phyloP scores from a whole-genome alignment of 2,888 invertebrate species.

The Acrobasis suavella region DNA sequence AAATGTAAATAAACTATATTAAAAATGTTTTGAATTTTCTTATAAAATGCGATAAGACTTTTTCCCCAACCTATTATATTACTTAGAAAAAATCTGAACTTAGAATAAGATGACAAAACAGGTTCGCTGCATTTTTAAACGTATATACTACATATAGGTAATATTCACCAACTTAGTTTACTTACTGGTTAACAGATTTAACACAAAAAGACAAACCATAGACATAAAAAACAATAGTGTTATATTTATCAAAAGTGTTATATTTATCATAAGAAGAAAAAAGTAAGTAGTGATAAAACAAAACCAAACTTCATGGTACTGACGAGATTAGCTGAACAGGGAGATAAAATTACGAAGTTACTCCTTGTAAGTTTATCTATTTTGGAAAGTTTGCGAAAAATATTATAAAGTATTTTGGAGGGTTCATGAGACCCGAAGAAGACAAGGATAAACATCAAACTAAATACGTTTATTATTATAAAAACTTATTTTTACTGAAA shows the following conservation, averaged over 20 bases:
- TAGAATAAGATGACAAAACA: no score
- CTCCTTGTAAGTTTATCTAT: conserved; percentile 50
- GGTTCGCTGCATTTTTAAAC: no score
- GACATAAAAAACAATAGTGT: conserved; percentile 32
- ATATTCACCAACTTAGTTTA: no score
- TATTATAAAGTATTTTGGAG: conserved; percentile 54
- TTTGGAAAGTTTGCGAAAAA: conserved; percentile 47
- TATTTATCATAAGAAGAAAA: conserved; percentile 37
- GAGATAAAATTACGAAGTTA: conserved; percentile 40
- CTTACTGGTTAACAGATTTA: not conserved
- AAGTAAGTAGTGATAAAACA: conserved; percentile 42
- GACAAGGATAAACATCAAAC: conserved; percentile 17
- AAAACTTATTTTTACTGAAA: not conserved
- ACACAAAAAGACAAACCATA: not conserved
- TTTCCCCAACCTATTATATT: no score
- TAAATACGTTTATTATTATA: not conserved
- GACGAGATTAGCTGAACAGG: conserved; percentile 46
- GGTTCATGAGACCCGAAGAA: conserved; percentile 34
- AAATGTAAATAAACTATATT: no score
- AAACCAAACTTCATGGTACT: conserved; percentile 37
- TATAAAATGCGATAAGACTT: no score
- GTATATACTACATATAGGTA: no score
- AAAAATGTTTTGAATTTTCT: no score
- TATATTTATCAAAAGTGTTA: conserved; percentile 32
- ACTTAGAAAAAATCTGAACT: no score